Conservation (phyloP, 30 jellyfish, hydroid and myxozoan species). For the Aurelia coerulea region DNA sequence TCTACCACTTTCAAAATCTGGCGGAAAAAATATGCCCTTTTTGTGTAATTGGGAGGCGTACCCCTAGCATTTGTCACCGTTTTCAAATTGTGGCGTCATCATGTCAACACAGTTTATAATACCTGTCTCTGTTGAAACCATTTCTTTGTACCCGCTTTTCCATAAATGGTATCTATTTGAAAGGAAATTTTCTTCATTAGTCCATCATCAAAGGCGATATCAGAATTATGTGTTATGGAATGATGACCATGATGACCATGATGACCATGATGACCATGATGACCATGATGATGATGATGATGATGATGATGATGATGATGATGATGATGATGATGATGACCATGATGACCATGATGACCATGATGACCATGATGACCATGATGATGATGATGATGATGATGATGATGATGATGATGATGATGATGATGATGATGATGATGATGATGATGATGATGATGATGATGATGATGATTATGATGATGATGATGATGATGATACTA, state of each 20-base stretch:
- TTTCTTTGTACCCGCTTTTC: constrained; percentile 70
- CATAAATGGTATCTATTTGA: constrained; percentile 59
- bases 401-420: background rate
- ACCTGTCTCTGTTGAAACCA: constrained; percentile 59
- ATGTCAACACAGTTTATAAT: background rate
- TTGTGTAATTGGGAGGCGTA: too few species aligned
- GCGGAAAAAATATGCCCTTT: too few species aligned
- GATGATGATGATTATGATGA: background rate
- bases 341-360: constrained; percentile 15
- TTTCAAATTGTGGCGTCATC: too few species aligned
- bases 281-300: constrained; percentile 22
- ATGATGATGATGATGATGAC: constrained; percentile 19
- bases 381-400: constrained; percentile 11
- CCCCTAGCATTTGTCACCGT: too few species aligned
- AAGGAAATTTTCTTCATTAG: too few species aligned
- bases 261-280: constrained; percentile 22
- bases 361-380: constrained; percentile 8
- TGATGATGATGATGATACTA: background rate
- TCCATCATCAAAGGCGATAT: too few species aligned
- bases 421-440: background rate
- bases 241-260: background rate
- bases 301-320: constrained; percentile 24
- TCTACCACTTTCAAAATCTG: too few species aligned
- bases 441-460: background rate
- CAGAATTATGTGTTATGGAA: background rate